phyloP scores from a whole-genome alignment of 2,797 vertebrate genomes.

The Anguilla marmorata region DNA sequence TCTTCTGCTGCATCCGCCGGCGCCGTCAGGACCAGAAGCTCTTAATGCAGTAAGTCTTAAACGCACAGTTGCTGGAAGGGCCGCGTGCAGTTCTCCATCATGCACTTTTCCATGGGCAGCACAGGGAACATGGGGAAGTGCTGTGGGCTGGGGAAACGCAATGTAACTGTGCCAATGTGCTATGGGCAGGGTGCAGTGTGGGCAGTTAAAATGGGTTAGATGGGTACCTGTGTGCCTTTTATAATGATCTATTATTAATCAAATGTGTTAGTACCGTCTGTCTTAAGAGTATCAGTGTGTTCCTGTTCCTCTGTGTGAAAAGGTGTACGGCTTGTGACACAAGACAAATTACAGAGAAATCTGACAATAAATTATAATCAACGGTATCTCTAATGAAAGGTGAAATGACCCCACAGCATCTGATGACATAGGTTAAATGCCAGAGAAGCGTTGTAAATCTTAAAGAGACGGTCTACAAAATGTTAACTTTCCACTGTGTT shows the following conservation, averaged over 20 bases:
- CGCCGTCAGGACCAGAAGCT: neutral
- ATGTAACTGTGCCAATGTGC: too few species aligned
- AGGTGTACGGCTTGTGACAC: too few species aligned
- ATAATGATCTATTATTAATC: too few species aligned
- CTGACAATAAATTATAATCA: too few species aligned
- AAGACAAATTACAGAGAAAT: too few species aligned
- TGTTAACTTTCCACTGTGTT: neutral
- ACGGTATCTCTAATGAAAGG: neutral
- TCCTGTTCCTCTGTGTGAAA: too few species aligned
- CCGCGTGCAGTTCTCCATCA: neutral
- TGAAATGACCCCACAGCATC: neutral
- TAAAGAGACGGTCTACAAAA: neutral
- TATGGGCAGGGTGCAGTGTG: too few species aligned
- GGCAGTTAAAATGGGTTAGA: too few species aligned
- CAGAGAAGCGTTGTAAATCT: neutral
- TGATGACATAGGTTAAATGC: neutral
- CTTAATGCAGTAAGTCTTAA: neutral
- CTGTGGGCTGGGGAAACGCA: too few species aligned
- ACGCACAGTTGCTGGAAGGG: neutral
- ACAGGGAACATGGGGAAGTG: neutral
- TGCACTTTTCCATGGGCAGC: neutral
- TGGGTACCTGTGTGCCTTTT: too few species aligned
- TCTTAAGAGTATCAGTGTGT: too few species aligned
- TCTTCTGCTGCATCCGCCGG: neutral
- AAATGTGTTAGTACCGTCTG: too few species aligned